phyloP scores from a whole-genome alignment of 2,888 invertebrate genomes.

The Pycnomerus fuliginosus region DNA sequence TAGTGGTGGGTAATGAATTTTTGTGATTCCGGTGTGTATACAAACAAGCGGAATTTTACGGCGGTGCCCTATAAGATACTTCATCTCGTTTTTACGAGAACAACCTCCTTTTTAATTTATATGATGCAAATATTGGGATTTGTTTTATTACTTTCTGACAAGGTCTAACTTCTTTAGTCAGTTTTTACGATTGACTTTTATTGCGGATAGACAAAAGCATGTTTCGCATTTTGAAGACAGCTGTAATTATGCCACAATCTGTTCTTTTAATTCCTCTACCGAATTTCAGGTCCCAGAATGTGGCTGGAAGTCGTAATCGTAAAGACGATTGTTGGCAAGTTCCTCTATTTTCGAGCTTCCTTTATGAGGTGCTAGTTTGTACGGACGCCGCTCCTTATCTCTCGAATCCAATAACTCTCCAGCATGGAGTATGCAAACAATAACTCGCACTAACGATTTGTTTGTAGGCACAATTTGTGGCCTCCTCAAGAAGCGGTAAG shows the following conservation, averaged over 20 bases:
- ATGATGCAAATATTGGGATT: slow-evolving; percentile 19
- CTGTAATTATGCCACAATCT: too few species aligned
- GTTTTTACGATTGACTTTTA: slow-evolving; percentile 17
- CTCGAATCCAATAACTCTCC: slow-evolving; percentile 11
- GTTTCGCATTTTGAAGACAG: too few species aligned
- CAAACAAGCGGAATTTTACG: slow-evolving; percentile 12
- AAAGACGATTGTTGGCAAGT: too few species aligned
- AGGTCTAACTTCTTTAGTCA: slow-evolving; percentile 6
- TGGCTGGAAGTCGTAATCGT: too few species aligned
- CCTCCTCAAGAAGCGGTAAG: slow-evolving; percentile 5
- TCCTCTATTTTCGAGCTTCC: too few species aligned
- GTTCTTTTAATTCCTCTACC: too few species aligned
- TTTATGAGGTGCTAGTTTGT: slow-evolving; percentile 13
- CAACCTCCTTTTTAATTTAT: slow-evolving; percentile 19
- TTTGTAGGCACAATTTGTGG: slow-evolving; percentile 9
- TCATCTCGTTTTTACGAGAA: slow-evolving; percentile 18
- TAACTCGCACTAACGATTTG: slow-evolving; percentile 16
- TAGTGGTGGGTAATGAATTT: slow-evolving; percentile 17
- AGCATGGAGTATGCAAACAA: slow-evolving; percentile 9
- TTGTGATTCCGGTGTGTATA: slow-evolving; percentile 15
- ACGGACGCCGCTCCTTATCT: slow-evolving; percentile 13
- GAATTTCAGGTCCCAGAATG: too few species aligned
- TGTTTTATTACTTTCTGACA: slow-evolving; percentile 19
- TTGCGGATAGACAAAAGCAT: too few species aligned
- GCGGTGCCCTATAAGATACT: slow-evolving; percentile 9